A percentile compares a stretch with the other conserved stretches of the same genome.
phyloP scores from a whole-genome alignment of 2,797 vertebrate species.

The Phalanger gymnotis region DNA sequence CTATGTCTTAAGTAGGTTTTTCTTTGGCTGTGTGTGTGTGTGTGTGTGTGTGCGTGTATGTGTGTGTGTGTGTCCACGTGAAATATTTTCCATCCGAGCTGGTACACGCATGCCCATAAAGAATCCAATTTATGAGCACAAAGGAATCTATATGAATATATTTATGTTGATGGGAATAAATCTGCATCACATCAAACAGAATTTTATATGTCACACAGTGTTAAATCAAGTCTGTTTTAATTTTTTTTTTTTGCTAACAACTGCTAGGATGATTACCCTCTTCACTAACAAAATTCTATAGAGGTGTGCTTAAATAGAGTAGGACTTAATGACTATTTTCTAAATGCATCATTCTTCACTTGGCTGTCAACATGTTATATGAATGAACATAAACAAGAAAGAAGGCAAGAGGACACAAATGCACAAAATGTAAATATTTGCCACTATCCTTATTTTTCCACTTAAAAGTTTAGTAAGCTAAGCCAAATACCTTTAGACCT shows the following conservation, averaged over 20 bases:
- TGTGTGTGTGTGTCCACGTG: neutral
- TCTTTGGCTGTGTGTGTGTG: neutral
- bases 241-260: conserved; percentile 51
- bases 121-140: conserved; percentile 34
- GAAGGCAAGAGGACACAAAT: conserved; percentile 43
- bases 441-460: conserved; percentile 33
- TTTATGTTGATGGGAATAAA: conserved; percentile 36
- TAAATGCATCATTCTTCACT: conserved; percentile 35
- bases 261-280: conserved; percentile 1
- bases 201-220: neutral
- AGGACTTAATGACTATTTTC: conserved; percentile 34
- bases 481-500: neutral
- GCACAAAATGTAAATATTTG: conserved; percentile 38
- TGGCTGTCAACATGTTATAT: conserved; percentile 32
- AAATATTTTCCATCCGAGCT: conserved; percentile 41
- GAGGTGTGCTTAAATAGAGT: conserved; percentile 10
- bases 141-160: conserved; percentile 3
- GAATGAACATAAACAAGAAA: conserved; percentile 54
- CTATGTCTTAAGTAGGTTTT: neutral
- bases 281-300: conserved; percentile 59
- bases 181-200: conserved; percentile 36
- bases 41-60: neutral
- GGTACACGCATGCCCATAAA: neutral
- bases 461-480: conserved; percentile 39
- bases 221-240: conserved; percentile 21